Conservation (phyloP, 2,888 invertebrate genomes). For the Cheilosia urbana region DNA sequence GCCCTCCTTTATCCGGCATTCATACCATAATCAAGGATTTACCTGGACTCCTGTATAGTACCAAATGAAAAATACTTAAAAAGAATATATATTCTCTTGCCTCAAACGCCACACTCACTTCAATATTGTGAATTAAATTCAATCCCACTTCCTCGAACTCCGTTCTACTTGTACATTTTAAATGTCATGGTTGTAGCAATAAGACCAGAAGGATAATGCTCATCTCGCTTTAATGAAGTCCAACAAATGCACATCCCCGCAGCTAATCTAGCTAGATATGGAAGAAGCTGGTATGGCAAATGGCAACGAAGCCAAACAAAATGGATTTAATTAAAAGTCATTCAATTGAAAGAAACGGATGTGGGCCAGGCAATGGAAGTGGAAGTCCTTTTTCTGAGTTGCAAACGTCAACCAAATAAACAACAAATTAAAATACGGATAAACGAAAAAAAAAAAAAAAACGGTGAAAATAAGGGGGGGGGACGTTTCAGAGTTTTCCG, state of each 20-base stretch:
- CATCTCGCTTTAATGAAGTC: slow-evolving; percentile 64
- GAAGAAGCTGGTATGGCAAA: slow-evolving; percentile 17
- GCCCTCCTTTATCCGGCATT: slow-evolving; percentile 29
- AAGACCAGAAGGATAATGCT: not conserved
- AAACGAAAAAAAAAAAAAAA: slow-evolving; percentile 33
- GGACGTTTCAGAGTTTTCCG: not conserved
- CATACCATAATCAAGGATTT: slow-evolving; percentile 55
- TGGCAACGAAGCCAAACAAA: slow-evolving; percentile 66
- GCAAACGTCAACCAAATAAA: slow-evolving; percentile 62
- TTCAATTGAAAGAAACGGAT: slow-evolving; percentile 34
- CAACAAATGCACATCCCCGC: slow-evolving; percentile 64
- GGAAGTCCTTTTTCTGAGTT: slow-evolving; percentile 18
- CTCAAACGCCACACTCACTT: slow-evolving; percentile 32
- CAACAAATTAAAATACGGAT: slow-evolving; percentile 60
- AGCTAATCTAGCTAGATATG: slow-evolving; percentile 41
- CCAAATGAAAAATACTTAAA: slow-evolving; percentile 30
- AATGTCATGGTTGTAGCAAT: not conserved
- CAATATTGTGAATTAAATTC: slow-evolving; percentile 70
- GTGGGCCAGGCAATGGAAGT: not conserved
- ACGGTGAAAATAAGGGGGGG: not conserved
- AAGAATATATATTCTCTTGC: not conserved
- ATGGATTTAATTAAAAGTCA: slow-evolving; percentile 70
- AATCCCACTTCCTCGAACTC: slow-evolving; percentile 15
- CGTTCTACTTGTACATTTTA: not conserved
- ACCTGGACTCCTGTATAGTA: slow-evolving; percentile 25